Base-by-base conservation (phyloP, 2,797 vertebrate species). In the Triplophysa bombifrons region DNA sequence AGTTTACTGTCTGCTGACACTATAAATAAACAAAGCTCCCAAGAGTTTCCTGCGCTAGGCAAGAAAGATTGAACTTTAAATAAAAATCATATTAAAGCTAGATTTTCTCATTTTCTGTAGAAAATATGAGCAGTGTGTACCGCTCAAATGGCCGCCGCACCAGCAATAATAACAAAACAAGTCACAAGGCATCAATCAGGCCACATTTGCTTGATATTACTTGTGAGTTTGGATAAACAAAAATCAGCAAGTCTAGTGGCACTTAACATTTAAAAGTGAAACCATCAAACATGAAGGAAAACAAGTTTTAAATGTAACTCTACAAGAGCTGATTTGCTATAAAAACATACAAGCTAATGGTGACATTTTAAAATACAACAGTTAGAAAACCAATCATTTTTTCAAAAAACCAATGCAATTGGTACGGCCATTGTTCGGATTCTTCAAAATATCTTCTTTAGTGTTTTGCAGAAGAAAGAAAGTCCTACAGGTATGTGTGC, bases 1-100 rank as follows among this genome's bases (percentile, higher is more conserved):
- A 76, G 71, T 83, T 84, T 76, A 56, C 72, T 69, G 51, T 74
- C 72, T 70, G 67, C 78, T 71, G 80, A 69, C 68, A 81, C 60
- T 58, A 68, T 20, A 51, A 65, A 68, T 20, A 51, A 65, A 84
- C 81, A 80, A 84, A 83, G 55, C 34, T 44, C 41, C 16, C 70
- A 70, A 72, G 74, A 76, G 71, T 44, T 65, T 73, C 41, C 34
- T 63, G 67, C 64, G 61, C 48, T 72, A 60, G 55, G 56, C 38
- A 75, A 4, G 0, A 44, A 76, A n/a, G 71, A 53, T n/a, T 60
- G 56, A 71, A 51, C 25, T 65, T 51, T 63, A 76, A 73, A 75
- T 55, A 76, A 70, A 64, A 74, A 63, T 70, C 25, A 44, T 56
- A 70, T 56, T 68, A 48, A 73, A 65, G 66, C 41, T 53, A 51